Base-by-base conservation (phyloP, 2,113 vertebrate species). In the Eurystomus gularis region DNA sequence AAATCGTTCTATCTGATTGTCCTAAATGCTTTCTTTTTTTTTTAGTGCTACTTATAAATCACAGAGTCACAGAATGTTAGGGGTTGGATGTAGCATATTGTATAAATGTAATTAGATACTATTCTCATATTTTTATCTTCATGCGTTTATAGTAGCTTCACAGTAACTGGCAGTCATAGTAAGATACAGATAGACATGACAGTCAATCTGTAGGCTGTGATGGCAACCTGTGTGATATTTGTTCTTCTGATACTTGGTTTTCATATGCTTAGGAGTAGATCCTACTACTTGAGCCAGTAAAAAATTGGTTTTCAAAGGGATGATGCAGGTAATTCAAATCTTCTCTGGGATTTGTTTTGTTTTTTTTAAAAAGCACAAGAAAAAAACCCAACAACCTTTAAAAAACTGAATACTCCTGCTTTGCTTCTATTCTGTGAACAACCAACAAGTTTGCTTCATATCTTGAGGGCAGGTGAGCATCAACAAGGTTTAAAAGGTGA, bases 101-200 rank as follows among this genome's bases (percentile, higher is more conserved):
- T 44, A 46, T 35, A 83, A 55, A 28, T 83, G 49, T 58, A 55
- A 64, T 42, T 70, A 69, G 18, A 26, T 65, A 28, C 29, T 81
- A 21, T 51, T 78, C 24, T 57, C 19, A 6, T 80, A 29, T 70
- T 95, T 94, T 83, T 58, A 60, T 94, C 68, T 86, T 90, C 17
- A 0, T 86, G 28, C 25, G 80, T 76, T 95, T 88, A 58, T 92
- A 93, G 88, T 52, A 94, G 73, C 97, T 86, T 97, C 52, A 31
- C 20, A 55, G 95, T 85, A 94, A 78, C 70, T 87, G 93, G 54
- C 61, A 80, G 73, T 95, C 82, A 80, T 65, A 79, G 51, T 72
- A 79, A 86, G 21, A 80, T 92, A 51, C 55, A 75, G 26, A 60
- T 49, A 94, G 54, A 44, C 4, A 11, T 37, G 75, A 60, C 58